phyloP scores from a whole-genome alignment of 2,113 vertebrate species.

The Grallaria varia region DNA sequence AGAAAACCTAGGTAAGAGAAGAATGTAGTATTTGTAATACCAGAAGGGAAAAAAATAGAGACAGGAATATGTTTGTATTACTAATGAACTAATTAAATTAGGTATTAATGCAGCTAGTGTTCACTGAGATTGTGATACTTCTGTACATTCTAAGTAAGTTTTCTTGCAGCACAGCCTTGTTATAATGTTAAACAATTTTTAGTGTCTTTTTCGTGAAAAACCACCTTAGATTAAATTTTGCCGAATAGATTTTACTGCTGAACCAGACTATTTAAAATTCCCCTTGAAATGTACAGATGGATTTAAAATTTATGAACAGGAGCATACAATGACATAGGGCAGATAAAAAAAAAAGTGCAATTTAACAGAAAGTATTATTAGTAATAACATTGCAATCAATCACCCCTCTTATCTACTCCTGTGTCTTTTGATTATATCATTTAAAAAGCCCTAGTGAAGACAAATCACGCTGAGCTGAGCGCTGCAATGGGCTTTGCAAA shows the following conservation, averaged over 20 bases:
- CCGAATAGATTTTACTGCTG: constrained; percentile 9
- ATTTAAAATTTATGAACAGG: constrained; percentile 33
- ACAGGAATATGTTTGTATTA: background rate
- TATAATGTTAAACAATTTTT: background rate
- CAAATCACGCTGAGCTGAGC: constrained; percentile 9
- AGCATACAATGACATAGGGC: background rate
- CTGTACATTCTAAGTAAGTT: background rate
- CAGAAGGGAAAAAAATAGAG: background rate
- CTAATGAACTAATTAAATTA: background rate
- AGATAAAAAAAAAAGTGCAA: background rate
- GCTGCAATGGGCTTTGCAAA: background rate
- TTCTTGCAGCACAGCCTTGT: background rate
- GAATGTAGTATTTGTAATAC: background rate
- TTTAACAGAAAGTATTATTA: constrained; percentile 10
- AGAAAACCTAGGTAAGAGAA: background rate
- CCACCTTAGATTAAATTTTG: background rate
- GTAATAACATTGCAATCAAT: constrained; percentile 9
- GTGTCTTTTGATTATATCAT: background rate
- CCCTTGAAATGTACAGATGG: background rate
- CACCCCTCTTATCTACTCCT: constrained; percentile 16
- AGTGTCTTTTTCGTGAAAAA: constrained; percentile 9
- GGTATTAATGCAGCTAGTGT: background rate
- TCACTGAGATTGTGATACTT: background rate
- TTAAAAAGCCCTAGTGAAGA: background rate
- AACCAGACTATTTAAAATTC: constrained; percentile 38